Evolutionary conservation across 2,888 invertebrate species (phyloP), one percentile per base, ranked within the genome.

Genomic region (Autographa pulchrina): DNA sequence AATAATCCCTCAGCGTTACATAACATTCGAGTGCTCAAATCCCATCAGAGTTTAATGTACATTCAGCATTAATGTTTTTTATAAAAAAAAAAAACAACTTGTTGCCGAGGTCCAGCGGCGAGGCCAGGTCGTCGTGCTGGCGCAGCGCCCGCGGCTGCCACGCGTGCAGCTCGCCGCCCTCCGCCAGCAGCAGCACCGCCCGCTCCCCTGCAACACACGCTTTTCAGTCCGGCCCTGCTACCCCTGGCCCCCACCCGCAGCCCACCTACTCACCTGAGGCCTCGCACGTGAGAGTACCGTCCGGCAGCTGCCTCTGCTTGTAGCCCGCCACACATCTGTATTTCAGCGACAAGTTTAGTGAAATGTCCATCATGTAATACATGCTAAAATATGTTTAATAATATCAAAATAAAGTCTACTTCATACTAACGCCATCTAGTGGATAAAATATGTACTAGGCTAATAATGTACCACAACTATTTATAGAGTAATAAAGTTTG

Each of bases 321-420:
- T 96, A 97, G 5, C 98, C 98, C 4, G 96, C 88, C 2, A 96
- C 96, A 88, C 98, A 98, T 86, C 97, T 97, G 90, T 96, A 97
- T 8, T 8, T 38, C n/a, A 32, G 2, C 16, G 16, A 25, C 25
- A 18, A 13, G 20, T 20, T 56, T n/a, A 38, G 11, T 38, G 38
- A 11, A 38, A 11, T 38, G 11, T 38, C 38, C 11, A 38, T 38
- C 1, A 38, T 38, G 38, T 38, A 38, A 35, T 32, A n/a, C n/a
- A n/a, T 32, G 32, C 7, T 32, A 32, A 32, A 32, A 32, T 32
- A 32, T 32, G 32, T 32, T 32, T 32, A 32, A 32, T 32, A 32
- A 7, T 32, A 32, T 32, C 32, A 32, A 32, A 32, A 32, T 32
- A 32, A 32, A 32, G 32, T 32, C 32, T 32, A 32, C 32, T 32